Percentiles rank a stretch among this genome's conserved stretches.
phyloP scores from a whole-genome alignment of 1,140 invertebrate genomes.

The Aphelinus certus region DNA sequence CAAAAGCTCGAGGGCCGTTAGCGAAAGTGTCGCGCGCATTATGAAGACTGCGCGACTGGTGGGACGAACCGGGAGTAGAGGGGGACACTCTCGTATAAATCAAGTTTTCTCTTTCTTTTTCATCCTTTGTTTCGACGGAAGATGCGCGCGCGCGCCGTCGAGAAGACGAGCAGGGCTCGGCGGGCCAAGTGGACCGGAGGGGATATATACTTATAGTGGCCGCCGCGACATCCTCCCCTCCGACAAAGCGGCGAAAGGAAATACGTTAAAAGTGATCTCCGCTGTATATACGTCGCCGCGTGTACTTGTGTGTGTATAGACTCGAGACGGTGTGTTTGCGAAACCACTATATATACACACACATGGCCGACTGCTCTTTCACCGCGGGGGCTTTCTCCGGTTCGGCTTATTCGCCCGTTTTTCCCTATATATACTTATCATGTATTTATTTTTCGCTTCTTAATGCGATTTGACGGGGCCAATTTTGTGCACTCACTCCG shows the following conservation, averaged over 20 bases:
- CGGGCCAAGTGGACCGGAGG: not conserved
- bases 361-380: not conserved
- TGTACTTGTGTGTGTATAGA: too few relatives aligned
- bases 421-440: not conserved
- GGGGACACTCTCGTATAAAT: too few relatives aligned
- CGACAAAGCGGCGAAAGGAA: constrained; percentile 15
- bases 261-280: constrained; percentile 24
- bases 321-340: constrained; percentile 2
- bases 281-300: not conserved
- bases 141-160: not conserved
- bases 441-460: constrained; percentile 6
- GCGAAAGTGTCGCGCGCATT: too few relatives aligned
- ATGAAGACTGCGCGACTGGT: too few relatives aligned
- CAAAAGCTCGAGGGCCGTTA: too few relatives aligned
- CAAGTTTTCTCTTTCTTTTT: too few relatives aligned
- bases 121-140: too few relatives aligned
- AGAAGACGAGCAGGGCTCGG: not conserved
- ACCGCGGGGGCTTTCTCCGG: not conserved
- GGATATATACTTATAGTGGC: not conserved
- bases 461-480: constrained; percentile 3
- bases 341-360: constrained; percentile 1
- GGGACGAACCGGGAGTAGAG: too few relatives aligned
- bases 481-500: too few relatives aligned
- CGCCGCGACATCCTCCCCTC: not conserved
- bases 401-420: constrained; percentile 5